Conservation (phyloP, 2,888 invertebrate species). For the Cephus nigrinus region DNA sequence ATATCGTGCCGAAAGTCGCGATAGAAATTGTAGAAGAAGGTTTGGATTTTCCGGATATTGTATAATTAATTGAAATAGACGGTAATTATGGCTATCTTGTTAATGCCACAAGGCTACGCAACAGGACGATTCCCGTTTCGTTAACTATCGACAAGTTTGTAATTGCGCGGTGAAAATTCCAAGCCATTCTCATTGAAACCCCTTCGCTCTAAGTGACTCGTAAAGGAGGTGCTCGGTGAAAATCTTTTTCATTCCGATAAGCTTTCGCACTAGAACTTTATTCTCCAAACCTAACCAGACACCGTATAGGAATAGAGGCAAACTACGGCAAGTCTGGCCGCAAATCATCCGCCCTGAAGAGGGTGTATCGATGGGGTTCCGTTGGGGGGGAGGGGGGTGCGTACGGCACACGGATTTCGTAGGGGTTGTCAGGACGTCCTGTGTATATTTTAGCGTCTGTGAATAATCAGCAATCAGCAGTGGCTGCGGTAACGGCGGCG, state of each 20-base stretch:
- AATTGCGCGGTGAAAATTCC: not conserved
- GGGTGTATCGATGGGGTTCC: not conserved
- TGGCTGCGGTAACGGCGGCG: slow-evolving; percentile 40
- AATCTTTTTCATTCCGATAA: not conserved
- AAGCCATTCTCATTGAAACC: not conserved
- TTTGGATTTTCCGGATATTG: slow-evolving; percentile 15
- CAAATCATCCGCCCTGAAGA: not conserved
- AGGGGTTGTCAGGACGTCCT: not conserved
- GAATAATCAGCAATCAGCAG: slow-evolving; percentile 64
- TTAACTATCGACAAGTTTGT: slow-evolving; percentile 40
- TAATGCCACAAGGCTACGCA: slow-evolving; percentile 42
- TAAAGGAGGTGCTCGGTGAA: not conserved
- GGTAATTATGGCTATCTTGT: slow-evolving; percentile 34
- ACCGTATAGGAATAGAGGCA: not conserved
- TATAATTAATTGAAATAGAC: slow-evolving; percentile 40
- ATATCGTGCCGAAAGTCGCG: too few relatives aligned
- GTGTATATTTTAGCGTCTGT: slow-evolving; percentile 61
- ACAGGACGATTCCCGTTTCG: slow-evolving; percentile 37
- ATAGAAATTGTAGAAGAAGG: not conserved
- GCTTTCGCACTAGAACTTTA: not conserved
- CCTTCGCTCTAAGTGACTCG: not conserved
- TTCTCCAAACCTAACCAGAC: not conserved
- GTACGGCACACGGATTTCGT: not conserved
- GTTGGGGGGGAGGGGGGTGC: too few relatives aligned
- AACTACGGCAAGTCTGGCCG: not conserved